Evolutionary conservation across 2,888 invertebrate genomes (phyloP), one percentile per base, ranked within the genome.

Genomic region (Hermaeophaga mercurialis): DNA sequence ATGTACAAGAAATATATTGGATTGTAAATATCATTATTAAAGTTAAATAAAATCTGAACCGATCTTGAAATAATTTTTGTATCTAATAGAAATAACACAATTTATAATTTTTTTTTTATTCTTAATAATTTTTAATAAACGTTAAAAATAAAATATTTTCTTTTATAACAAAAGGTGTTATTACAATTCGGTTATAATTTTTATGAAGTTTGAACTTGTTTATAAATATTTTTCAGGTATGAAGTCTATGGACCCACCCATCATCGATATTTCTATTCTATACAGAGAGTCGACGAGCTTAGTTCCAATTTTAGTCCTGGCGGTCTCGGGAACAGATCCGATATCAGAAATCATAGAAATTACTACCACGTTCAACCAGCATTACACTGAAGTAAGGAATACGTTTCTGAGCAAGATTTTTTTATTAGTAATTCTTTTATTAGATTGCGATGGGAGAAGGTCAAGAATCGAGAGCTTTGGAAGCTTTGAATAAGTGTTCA

Each of bases 271-370:
- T 14, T 63, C 69, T 47, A 81, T 82, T 60, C 77, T 86, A 17
- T 79, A 82, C 24, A 77, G 80, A 41, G 87, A 87, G 70, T 83
- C 84, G 0, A 65, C 74, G 2, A 70, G 81, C 1, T 70, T 73
- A 0, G 88, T 90, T 67, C 94, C 96, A 0, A 85, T 93, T 49
- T 79, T 99, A 41, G 81, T 98, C 66, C 83, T 97, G 46, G 87
- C 91, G 33, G 89, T 93, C 48, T 87, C 94, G 17, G 97, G 96
- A 19, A 89, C 90, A 28, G 97, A 98, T 81, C 96, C 96, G 14
- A 89, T 94, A 0, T 84, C 85, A 15, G 94, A 94, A 74, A 81
- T 95, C 7, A 81, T 83, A 56, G 84, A 86, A 43, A 76, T 90
- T 33, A 89, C 90, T 0, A 70, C 78, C 8, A 80, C 76, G 56